Conservation (phyloP, 2,888 invertebrate genomes). For the Drosophila formosana region DNA sequence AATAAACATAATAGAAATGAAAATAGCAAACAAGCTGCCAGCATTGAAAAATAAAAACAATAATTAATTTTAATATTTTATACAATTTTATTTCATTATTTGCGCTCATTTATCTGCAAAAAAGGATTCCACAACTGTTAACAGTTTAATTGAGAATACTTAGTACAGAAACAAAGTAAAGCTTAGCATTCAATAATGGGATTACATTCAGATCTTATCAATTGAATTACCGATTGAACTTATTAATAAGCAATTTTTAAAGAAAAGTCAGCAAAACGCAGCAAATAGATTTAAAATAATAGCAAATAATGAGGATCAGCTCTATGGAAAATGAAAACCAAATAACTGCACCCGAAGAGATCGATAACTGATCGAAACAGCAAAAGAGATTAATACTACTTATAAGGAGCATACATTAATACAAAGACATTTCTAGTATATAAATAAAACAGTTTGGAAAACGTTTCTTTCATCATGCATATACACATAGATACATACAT, state of each 20-base stretch:
- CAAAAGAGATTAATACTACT: conserved; percentile 40
- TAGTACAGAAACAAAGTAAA: conserved; percentile 37
- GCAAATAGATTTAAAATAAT: conserved; percentile 43
- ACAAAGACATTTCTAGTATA: conserved; percentile 44
- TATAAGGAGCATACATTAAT: conserved; percentile 30
- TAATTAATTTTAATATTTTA: conserved; percentile 78
- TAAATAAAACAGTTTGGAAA: conserved; percentile 61
- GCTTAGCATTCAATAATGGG: conserved; percentile 52
- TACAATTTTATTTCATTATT: conserved; percentile 61
- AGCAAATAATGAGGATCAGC: conserved; percentile 32
- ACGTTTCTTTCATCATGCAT: conserved; percentile 58
- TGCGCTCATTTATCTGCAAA: conserved; percentile 58
- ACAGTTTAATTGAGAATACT: conserved; percentile 24
- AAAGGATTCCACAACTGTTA: conserved; percentile 23
- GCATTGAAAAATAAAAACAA: conserved; percentile 71
- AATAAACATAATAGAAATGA: conserved; percentile 39
- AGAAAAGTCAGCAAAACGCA: conserved; percentile 26
- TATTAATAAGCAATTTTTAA: conserved; percentile 72
- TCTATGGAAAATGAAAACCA: conserved; percentile 20
- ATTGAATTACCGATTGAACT: conserved; percentile 51
- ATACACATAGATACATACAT: conserved; percentile 33
- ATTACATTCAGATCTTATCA: conserved; percentile 45
- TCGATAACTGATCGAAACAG: conserved; percentile 16
- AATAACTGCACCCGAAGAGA: conserved; percentile 34
- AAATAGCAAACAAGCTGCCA: conserved; percentile 73